A percentile compares a stretch with the other conserved stretches of the same genome.
Conservation (phyloP, 2,797 vertebrate species). For the Hippocampus kuda region DNA sequence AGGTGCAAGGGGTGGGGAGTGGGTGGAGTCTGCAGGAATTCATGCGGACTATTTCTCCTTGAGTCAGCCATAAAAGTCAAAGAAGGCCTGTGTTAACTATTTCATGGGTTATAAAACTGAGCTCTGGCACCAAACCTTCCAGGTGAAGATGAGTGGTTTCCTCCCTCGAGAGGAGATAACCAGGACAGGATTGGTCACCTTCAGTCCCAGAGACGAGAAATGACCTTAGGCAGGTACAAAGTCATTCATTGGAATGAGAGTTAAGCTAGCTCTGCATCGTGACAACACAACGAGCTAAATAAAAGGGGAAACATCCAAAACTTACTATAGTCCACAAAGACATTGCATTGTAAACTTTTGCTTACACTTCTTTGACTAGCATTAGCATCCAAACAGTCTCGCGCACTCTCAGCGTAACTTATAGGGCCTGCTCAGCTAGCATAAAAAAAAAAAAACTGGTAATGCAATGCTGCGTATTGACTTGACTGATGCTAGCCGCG, state of each 20-base stretch:
- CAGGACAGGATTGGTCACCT: slow-evolving; percentile 27
- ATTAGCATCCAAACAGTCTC: no score
- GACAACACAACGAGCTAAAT: slow-evolving; percentile 9
- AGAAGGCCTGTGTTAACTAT: slow-evolving; percentile 21
- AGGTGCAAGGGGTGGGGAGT: slow-evolving; percentile 14
- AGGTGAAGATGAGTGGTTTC: slow-evolving; percentile 29
- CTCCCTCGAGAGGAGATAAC: slow-evolving; percentile 23
- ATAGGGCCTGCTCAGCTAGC: no score
- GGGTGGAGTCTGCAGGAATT: slow-evolving; percentile 13
- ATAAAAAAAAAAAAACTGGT: no score
- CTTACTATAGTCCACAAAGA: no score
- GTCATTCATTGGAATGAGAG: slow-evolving; percentile 50
- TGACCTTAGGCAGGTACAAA: slow-evolving; percentile 49
- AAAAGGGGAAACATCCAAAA: no score
- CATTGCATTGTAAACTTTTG: not conserved
- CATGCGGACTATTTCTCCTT: slow-evolving; percentile 35
- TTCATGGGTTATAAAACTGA: slow-evolving; percentile 43
- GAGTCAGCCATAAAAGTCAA: slow-evolving; percentile 32
- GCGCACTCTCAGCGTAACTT: no score
- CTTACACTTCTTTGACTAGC: no score
- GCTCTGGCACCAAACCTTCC: slow-evolving; percentile 12
- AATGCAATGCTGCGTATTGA: no score
- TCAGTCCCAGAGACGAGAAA: slow-evolving; percentile 46
- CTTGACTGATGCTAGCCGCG: no score
- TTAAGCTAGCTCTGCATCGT: slow-evolving; percentile 13